Percentiles rank a stretch among this genome's conserved stretches.
Evolutionary conservation across 2,797 vertebrate genomes (phyloP).

Genomic region (Hypotaenidia okinawae): DNA sequence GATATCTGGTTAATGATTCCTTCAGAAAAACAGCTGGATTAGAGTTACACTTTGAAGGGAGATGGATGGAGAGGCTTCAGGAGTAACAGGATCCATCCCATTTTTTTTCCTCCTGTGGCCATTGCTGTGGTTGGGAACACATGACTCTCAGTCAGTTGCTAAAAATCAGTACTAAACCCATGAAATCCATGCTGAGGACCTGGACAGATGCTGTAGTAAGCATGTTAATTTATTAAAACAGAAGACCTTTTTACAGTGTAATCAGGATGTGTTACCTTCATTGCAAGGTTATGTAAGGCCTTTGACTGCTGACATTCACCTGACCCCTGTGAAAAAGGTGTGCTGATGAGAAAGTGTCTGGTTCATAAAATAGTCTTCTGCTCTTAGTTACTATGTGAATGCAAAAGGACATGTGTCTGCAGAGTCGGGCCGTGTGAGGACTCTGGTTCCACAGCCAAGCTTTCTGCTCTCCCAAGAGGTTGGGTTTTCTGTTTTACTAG

Average conservation of each 20-base stretch:
- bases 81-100: background rate
- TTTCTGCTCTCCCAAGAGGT: background rate
- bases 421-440: background rate
- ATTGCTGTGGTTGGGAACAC: background rate
- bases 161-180: background rate
- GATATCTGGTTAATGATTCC: background rate
- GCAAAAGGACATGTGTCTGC: background rate
- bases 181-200: background rate
- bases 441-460: background rate
- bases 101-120: background rate
- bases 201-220: background rate
- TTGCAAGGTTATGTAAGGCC: background rate
- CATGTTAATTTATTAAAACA: background rate
- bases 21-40: background rate
- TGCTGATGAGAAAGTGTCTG: background rate
- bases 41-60: background rate
- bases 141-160: background rate
- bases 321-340: background rate
- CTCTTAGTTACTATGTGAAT: background rate
- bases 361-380: background rate
- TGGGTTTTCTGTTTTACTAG: background rate
- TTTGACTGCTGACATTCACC: background rate
- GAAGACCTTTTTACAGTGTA: background rate
- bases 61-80: background rate
- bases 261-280: rapidly evolving